These are phyloP conservation scores for Acanthosoma haemorrhoidale DNA, from an alignment of 2,888 invertebrate genomes.

Conservation along the genomic window DNA sequence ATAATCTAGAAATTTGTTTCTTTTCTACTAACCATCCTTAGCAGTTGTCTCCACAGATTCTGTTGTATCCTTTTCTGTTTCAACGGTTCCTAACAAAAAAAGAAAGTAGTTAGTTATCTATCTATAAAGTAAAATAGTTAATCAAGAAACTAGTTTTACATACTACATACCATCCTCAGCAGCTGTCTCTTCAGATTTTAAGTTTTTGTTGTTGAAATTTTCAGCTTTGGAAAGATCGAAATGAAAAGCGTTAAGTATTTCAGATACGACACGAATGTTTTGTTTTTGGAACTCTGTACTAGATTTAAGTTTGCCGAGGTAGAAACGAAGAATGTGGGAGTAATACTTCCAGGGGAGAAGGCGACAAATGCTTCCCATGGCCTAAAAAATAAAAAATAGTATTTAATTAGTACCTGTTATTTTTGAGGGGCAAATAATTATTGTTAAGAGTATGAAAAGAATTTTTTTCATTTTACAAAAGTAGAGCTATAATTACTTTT, in stretches of 20 bases:
- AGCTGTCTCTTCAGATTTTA: background rate
- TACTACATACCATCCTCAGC: background rate
- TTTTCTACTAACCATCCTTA: no score
- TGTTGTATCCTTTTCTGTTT: no score
- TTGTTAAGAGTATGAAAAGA: no score
- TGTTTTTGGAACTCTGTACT: slow-evolving; percentile 76
- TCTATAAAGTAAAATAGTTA: no score
- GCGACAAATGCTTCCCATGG: slow-evolving; percentile 68
- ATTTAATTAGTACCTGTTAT: background rate
- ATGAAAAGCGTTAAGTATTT: slow-evolving; percentile 85
- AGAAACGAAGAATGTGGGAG: slow-evolving; percentile 71
- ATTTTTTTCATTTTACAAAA: no score
- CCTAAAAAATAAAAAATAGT: slow-evolving; percentile 43
- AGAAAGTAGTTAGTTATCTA: no score
- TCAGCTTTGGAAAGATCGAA: slow-evolving; percentile 71
- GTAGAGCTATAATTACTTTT: background rate
- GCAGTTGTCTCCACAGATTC: no score
- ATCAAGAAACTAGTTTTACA: no score
- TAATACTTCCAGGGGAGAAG: slow-evolving; percentile 87
- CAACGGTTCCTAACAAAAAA: no score
- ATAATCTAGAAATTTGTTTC: no score
- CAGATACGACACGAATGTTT: slow-evolving; percentile 66
- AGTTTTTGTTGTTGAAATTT: background rate
- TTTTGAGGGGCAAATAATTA: background rate
- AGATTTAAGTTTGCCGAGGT: slow-evolving; percentile 67